Evolutionary conservation across 2,797 vertebrate genomes (phyloP).

Genomic region (Malacoraja senta): DNA sequence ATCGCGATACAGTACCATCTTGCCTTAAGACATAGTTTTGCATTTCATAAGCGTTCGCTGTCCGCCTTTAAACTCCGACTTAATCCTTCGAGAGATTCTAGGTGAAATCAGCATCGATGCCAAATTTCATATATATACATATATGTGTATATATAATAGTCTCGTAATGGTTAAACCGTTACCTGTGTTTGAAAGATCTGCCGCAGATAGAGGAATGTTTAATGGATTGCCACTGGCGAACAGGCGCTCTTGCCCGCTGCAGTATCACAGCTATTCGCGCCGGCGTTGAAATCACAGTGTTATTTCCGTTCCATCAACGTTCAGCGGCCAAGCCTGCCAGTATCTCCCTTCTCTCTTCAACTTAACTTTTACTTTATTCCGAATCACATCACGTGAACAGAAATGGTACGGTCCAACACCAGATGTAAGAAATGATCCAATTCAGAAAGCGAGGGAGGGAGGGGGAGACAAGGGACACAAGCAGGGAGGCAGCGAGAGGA

Average conservation of each 20-base stretch:
- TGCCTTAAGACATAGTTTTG: background rate
- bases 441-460: conserved; percentile 1
- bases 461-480: background rate
- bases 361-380: conserved; percentile 36
- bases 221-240: background rate
- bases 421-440: conserved; percentile 9
- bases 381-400: conserved; percentile 17
- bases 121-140: too few relatives aligned
- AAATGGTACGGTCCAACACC: conserved; percentile 24
- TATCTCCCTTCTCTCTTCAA: conserved; percentile 34
- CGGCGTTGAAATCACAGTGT: background rate
- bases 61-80: background rate
- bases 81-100: background rate
- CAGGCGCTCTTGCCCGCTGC: conserved; percentile 5
- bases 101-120: background rate
- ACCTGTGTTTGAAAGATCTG: conserved; percentile 35
- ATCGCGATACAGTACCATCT: background rate
- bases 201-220: background rate
- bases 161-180: background rate
- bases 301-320: background rate
- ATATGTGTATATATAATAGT: background rate
- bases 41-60: background rate
- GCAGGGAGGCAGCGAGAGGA: background rate
- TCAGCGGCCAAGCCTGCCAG: background rate
- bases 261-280: background rate